phyloP scores from a whole-genome alignment of 2,797 vertebrate genomes.

The Platyrinchus mystaceus region DNA sequence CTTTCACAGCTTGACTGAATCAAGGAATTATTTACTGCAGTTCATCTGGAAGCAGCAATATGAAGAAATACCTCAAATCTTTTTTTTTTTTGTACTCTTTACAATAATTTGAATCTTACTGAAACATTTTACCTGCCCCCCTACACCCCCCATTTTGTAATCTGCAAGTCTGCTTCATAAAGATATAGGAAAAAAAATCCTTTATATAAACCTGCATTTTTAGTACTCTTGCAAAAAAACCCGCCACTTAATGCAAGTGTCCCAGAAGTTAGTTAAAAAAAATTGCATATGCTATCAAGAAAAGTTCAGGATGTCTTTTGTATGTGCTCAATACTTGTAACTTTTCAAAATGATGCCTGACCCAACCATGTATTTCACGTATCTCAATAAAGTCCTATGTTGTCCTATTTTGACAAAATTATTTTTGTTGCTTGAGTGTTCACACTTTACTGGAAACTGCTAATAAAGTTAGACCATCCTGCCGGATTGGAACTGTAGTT shows the following conservation, averaged over 20 bases:
- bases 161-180: not conserved
- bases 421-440: not conserved
- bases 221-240: not conserved
- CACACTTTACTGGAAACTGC: not conserved
- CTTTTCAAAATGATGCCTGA: not conserved
- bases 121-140: not conserved
- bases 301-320: not conserved
- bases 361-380: fast-evolving
- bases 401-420: not conserved
- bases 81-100: not conserved
- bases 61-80: not conserved
- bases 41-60: not conserved
- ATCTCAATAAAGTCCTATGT: not conserved
- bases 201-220: not conserved
- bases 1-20: not conserved
- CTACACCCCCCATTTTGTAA: not conserved
- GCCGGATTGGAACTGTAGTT: not conserved
- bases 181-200: fast-evolving
- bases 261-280: not conserved
- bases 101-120: not conserved
- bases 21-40: not conserved
- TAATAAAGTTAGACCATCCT: not conserved
- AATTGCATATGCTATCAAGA: not conserved
- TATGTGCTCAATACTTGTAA: fast-evolving
- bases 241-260: fast-evolving